These are phyloP conservation scores for Ploceus nigricollis DNA, from an alignment of 2,113 vertebrate genomes.

Conservation along the genomic window DNA sequence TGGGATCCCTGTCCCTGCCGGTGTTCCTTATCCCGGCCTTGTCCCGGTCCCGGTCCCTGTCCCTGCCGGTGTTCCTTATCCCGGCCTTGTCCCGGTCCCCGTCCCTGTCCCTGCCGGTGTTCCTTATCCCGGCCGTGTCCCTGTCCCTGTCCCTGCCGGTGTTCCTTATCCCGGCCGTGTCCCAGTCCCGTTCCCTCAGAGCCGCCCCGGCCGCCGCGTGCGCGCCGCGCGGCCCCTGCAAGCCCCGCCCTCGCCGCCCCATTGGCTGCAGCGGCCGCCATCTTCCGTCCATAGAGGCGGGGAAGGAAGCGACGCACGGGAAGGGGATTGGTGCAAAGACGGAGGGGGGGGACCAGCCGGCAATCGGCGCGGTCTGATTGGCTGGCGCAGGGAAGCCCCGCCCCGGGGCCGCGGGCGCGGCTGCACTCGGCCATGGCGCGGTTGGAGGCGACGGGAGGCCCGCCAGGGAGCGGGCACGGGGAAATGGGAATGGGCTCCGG, in stretches of 20 bases:
- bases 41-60: background rate
- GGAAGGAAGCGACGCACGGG: background rate
- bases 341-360: accelerated
- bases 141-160: too few species aligned
- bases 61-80: too few species aligned
- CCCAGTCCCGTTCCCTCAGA: background rate
- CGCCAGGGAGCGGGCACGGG: background rate
- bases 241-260: background rate
- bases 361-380: accelerated
- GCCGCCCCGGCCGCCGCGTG: background rate
- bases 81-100: background rate
- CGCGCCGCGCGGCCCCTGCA: background rate
- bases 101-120: background rate
- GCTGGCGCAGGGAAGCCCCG: background rate
- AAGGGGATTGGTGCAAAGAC: background rate
- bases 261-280: background rate
- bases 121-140: background rate
- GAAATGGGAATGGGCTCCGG: background rate
- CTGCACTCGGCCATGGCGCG: background rate
- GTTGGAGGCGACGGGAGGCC: too few species aligned
- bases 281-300: background rate
- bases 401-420: background rate
- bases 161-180: too few species aligned
- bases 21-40: background rate
- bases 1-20: background rate